These are phyloP conservation scores for Timandra comae DNA, from an alignment of 2,888 invertebrate genomes.

Conservation along the genomic window DNA sequence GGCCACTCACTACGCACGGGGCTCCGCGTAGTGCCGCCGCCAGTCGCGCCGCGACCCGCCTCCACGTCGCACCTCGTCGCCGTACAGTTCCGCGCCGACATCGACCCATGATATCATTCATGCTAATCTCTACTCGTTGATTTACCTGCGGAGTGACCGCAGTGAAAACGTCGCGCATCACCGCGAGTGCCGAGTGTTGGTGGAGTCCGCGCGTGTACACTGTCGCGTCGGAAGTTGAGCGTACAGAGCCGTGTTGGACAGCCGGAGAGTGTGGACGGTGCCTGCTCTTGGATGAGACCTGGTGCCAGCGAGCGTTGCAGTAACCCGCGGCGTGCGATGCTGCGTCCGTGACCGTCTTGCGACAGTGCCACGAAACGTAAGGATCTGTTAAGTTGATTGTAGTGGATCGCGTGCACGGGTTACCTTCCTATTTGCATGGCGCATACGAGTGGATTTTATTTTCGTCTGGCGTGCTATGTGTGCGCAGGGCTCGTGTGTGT, in stretches of 20 bases:
- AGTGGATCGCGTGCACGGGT: conserved; percentile 54
- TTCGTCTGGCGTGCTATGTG: conserved; percentile 67
- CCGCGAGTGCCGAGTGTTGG: conserved; percentile 69
- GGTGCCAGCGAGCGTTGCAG: conserved; percentile 49
- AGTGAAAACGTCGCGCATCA: conserved; percentile 55
- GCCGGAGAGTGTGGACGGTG: conserved; percentile 33
- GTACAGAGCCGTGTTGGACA: conserved; percentile 61
- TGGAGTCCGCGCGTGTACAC: conserved; percentile 60
- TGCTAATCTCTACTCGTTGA: conserved; percentile 67
- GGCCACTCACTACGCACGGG: conserved; percentile 75
- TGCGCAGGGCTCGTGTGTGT: conserved; percentile 49
- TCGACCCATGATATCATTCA: conserved; percentile 62
- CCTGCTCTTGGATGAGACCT: conserved; percentile 61
- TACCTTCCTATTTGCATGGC: conserved; percentile 75
- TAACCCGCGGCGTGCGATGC: conserved; percentile 69
- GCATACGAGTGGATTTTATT: conserved; percentile 75
- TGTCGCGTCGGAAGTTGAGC: conserved; percentile 61
- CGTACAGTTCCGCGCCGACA: conserved; percentile 28
- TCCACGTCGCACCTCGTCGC: conserved; percentile 49
- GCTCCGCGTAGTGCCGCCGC: conserved; percentile 64
- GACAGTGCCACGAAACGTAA: conserved; percentile 75
- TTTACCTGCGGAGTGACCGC: conserved; percentile 57
- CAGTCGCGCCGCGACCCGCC: conserved; percentile 74
- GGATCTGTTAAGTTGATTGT: conserved; percentile 66
- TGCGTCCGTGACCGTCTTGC: conserved; percentile 72